A percentile compares a stretch with the other conserved stretches of the same genome.
phyloP scores from a whole-genome alignment of 2,888 invertebrate species.

The Mimas tiliae region DNA sequence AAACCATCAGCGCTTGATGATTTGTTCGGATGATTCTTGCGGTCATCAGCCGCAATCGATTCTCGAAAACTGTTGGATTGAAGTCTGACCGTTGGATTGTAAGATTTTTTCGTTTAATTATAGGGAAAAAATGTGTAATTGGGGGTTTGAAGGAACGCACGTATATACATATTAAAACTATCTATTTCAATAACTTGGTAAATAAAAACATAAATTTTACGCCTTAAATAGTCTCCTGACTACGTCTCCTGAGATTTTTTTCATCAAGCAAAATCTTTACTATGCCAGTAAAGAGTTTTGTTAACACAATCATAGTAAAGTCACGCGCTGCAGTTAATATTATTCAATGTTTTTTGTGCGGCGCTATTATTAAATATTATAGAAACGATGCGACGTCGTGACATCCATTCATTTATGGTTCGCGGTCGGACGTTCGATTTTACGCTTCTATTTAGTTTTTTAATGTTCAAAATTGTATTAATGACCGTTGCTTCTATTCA shows the following conservation, averaged over 20 bases:
- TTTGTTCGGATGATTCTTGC: slow-evolving; percentile 75
- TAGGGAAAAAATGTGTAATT: background rate
- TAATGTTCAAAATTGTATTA: slow-evolving; percentile 13
- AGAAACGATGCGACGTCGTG: slow-evolving; percentile 52
- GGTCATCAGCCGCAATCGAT: slow-evolving; percentile 82
- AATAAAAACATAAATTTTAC: too few species aligned
- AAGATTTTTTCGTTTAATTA: slow-evolving; percentile 16
- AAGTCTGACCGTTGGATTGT: slow-evolving; percentile 12
- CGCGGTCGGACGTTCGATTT: slow-evolving; percentile 47
- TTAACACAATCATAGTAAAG: slow-evolving; percentile 9
- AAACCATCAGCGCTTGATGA: slow-evolving; percentile 84
- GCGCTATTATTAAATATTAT: slow-evolving; percentile 78
- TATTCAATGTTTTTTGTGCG: slow-evolving; percentile 61
- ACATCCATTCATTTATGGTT: slow-evolving; percentile 51
- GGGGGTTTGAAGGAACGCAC: too few species aligned
- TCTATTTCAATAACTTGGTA: too few species aligned
- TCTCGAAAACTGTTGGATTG: slow-evolving; percentile 38
- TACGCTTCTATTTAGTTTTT: slow-evolving; percentile 40
- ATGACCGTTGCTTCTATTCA: slow-evolving; percentile 12
- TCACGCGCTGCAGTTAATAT: slow-evolving; percentile 33
- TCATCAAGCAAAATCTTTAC: background rate
- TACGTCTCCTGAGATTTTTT: background rate
- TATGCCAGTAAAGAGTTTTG: background rate
- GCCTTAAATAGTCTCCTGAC: background rate
- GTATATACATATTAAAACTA: background rate